These are phyloP conservation scores for Diadromus collaris DNA, from an alignment of 2,888 invertebrate genomes.

Conservation along the genomic window DNA sequence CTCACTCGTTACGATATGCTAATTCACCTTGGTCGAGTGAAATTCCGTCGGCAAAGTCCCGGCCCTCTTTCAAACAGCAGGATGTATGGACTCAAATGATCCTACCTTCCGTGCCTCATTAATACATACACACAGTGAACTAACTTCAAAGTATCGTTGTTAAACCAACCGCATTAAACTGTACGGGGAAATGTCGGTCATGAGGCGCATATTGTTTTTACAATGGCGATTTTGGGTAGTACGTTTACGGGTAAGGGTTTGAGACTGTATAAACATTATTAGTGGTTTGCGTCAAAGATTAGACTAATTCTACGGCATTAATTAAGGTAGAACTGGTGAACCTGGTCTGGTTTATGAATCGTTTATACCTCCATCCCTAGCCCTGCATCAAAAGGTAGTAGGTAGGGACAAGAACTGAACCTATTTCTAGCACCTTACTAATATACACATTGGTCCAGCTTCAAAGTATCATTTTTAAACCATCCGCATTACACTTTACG, in stretches of 20 bases:
- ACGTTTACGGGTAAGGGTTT: too few relatives aligned
- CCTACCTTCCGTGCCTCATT: neutral
- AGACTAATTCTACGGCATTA: too few relatives aligned
- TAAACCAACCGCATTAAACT: neutral
- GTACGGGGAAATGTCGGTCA: neutral
- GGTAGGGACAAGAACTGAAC: neutral
- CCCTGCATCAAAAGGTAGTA: neutral
- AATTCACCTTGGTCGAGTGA: slow-evolving; percentile 21
- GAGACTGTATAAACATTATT: too few relatives aligned
- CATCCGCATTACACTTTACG: neutral
- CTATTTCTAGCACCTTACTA: neutral
- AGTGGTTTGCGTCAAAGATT: too few relatives aligned
- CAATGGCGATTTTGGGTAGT: too few relatives aligned
- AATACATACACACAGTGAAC: too few relatives aligned
- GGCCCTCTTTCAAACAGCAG: neutral
- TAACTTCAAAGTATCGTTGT: slow-evolving; percentile 2
- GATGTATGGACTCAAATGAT: neutral
- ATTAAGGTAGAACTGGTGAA: too few relatives aligned
- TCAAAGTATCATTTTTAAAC: neutral
- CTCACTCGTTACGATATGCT: slow-evolving; percentile 47
- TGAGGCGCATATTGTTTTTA: too few relatives aligned
- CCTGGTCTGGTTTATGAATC: too few relatives aligned
- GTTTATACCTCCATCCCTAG: neutral
- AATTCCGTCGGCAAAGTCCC: slow-evolving; percentile 8
- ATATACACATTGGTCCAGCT: too few relatives aligned